Conservation (phyloP, 1,140 invertebrate species). For the Trinorchestia longiramus region DNA sequence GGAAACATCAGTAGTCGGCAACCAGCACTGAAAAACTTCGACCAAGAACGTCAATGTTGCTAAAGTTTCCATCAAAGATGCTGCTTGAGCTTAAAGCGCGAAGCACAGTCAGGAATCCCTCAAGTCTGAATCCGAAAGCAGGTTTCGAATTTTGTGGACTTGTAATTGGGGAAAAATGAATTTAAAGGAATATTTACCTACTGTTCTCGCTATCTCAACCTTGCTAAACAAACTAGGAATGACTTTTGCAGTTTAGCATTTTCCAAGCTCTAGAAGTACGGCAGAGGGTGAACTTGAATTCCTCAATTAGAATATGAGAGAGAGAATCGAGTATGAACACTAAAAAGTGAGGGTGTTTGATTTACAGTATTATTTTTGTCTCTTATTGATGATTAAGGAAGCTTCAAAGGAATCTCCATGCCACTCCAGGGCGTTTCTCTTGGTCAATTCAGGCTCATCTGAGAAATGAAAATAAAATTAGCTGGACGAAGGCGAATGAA, state of each 20-base stretch:
- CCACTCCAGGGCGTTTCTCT: too few species aligned
- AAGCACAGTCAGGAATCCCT: not conserved
- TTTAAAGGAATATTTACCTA: not conserved
- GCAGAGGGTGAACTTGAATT: too few species aligned
- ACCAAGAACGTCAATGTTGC: not conserved
- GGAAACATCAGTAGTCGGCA: not conserved
- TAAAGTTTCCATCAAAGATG: slow-evolving; percentile 1
- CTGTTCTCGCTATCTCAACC: not conserved
- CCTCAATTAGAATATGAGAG: too few species aligned
- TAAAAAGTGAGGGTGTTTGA: too few species aligned
- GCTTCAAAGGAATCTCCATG: too few species aligned
- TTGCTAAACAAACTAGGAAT: not conserved
- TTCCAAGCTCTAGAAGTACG: too few species aligned
- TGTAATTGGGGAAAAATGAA: not conserved
- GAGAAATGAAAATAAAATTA: not conserved
- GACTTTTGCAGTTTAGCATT: too few species aligned
- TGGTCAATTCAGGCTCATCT: not conserved
- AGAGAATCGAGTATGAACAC: too few species aligned
- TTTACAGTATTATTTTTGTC: too few species aligned
- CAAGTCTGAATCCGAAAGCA: not conserved
- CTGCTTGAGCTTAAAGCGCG: not conserved
- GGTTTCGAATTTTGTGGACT: not conserved
- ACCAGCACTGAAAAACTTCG: not conserved
- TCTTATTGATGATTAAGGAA: too few species aligned
- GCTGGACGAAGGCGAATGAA: too few species aligned